Conservation (phyloP, 2,888 invertebrate genomes). For the Argyresthia albistria region DNA sequence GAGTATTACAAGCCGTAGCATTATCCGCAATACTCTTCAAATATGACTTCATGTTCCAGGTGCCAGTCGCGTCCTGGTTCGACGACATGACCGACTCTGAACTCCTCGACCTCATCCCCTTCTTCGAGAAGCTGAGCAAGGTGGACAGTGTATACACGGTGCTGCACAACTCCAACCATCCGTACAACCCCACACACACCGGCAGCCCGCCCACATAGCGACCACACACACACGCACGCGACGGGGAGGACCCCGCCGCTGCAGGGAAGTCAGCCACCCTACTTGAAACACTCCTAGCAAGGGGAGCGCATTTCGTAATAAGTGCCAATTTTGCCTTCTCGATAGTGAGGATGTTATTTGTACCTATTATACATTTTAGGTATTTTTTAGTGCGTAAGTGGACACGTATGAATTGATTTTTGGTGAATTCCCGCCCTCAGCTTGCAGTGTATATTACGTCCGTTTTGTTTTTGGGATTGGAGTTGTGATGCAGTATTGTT, state of each 20-base stretch:
- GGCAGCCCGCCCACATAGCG: conserved; percentile 55
- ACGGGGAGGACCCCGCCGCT: neutral
- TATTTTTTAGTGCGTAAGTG: conserved; percentile 66
- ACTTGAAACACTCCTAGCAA: conserved; percentile 36
- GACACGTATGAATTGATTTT: conserved; percentile 36
- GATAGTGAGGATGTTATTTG: conserved; percentile 68
- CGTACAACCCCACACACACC: conserved; percentile 75
- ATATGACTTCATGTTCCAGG: conserved; percentile 63
- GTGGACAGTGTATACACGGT: conserved; percentile 98
- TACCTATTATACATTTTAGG: conserved; percentile 67
- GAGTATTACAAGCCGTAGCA: neutral
- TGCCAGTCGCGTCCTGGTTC: conserved; percentile 99
- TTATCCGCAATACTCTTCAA: neutral
- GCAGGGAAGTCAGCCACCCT: conserved; percentile 15
- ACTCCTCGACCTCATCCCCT: conserved; percentile 96
- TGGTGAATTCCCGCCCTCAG: conserved; percentile 29
- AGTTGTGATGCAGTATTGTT: neutral
- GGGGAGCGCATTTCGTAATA: conserved; percentile 57
- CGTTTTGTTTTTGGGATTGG: neutral
- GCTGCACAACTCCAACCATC: conserved; percentile 92
- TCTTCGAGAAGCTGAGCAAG: conserved; percentile 97
- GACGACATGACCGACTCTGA: conserved; percentile 99
- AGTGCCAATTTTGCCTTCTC: conserved; percentile 74
- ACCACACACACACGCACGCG: neutral
- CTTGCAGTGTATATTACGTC: conserved; percentile 16